Evolutionary conservation across 2,888 invertebrate genomes (phyloP), one percentile per base, ranked within the genome.

Genomic region (Ormyrus labotus): DNA sequence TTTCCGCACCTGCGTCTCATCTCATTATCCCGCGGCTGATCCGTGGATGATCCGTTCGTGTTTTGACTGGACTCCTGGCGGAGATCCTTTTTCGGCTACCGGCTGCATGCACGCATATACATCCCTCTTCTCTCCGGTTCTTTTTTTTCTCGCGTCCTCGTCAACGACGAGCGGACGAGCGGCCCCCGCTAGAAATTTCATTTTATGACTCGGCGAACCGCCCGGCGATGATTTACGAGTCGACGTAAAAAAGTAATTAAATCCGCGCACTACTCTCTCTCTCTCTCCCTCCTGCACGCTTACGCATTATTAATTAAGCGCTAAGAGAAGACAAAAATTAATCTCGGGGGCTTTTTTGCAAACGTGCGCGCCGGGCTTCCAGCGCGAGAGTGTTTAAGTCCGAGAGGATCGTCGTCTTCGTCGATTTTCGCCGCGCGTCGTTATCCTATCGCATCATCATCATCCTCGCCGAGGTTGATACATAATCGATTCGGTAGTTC

Each of bases 221-320:
- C 78, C 60, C 78, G 76, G 79, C 80, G 85, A 87, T 89, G 89
- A 89, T 90, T 90, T 90, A 90, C 88, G 89, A 89, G 87, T 86
- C 84, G 84, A 84, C 83, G 87, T 86, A 88, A 89, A 90, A 90
- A 90, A 89, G 89, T 90, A 89, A 90, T 90, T 90, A 89, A 89
- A 88, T 87, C 64, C 78, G 60, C 58, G 68, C 53, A 47, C 53
- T 65, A 6, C 19, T 19, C 19, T 19, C 47, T 6, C 13, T 34
- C 34, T 34, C 34, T 4, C 34, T 34, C 9, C 10, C 48, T 58
- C 34, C 45, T 11, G 53, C 53, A 34, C 55, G 11, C 13, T 47
- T 69, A 34, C 50, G 68, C 63, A 69, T 78, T 78, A 74, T 81
- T 78, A 81, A 77, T 81, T 75, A 75, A 76, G 61, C 70, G 80